These are phyloP conservation scores for Microvelia longipes DNA, from an alignment of 1,140 invertebrate genomes.

Conservation along the genomic window DNA sequence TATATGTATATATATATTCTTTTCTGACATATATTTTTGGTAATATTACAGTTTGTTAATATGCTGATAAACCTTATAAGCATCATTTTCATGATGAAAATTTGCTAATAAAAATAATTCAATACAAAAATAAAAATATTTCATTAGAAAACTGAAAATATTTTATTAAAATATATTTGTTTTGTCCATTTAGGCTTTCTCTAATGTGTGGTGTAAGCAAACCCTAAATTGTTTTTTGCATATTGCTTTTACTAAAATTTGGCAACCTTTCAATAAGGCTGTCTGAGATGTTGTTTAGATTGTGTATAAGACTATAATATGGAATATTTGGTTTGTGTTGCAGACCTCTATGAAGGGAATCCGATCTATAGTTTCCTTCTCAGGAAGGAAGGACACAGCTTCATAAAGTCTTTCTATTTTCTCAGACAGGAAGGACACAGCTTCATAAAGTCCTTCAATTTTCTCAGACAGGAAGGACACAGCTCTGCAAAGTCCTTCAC, in stretches of 20 bases:
- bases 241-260: neutral
- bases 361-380: constrained; percentile 69
- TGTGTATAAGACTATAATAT: neutral
- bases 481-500: no score
- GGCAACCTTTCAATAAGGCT: neutral
- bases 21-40: neutral
- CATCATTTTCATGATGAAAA: neutral
- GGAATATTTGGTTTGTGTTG: constrained; percentile 22
- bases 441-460: no score
- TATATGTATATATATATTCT: neutral
- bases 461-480: no score
- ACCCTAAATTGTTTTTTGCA: neutral
- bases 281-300: neutral
- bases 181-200: neutral
- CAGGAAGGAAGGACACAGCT: constrained; percentile 25
- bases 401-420: no score
- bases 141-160: no score
- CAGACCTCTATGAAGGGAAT: constrained; percentile 78
- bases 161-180: neutral
- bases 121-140: no score
- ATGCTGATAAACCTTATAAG: neutral
- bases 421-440: no score
- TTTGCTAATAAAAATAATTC: no score
- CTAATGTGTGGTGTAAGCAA: neutral
- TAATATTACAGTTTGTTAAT: neutral